Base-by-base conservation (phyloP, 2,888 invertebrate genomes). In the Synanthedon formicaeformis region DNA sequence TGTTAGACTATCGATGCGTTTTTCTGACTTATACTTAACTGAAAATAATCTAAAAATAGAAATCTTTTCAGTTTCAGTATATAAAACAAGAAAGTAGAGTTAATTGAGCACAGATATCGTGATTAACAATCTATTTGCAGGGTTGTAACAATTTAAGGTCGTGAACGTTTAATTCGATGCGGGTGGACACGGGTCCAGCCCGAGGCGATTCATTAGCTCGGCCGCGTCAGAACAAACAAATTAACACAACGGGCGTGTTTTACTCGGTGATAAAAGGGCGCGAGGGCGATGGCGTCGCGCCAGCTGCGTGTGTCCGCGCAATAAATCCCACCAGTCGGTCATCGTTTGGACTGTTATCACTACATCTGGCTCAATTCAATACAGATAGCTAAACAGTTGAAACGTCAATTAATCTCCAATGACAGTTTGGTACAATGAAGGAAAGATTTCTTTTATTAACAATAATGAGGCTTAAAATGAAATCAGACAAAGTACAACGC, bases 191-290 rank as follows among this genome's bases (percentile, higher is more conserved):
- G 83, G 85, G 82, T 82, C 75, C 67, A 73, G 76, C 81, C 75
- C 66, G 75, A 69, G 79, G 83, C 84, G 78, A 85, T 87, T 87
- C 86, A 87, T 87, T 87, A 86, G 81, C 70, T 74, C 73, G 73
- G 72, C 73, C 82, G 84, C 79, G 81, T 82, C 77, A 81, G 80
- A 79, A 78, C 83, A 87, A 86, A 87, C 87, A 86, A 87, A 86
- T 87, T 87, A 86, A 84, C 84, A 68, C 77, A 74, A 73, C 78
- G 79, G 81, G 71, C 80, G 71, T 80, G 81, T 85, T 85, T 80
- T 81, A 83, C 75, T 73, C 75, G 71, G 80, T 75, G 81, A 83
- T 82, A 83, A 83, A 84, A 85, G 84, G 80, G 54, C 53, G 55
- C 52, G 50, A 40, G 55, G 79, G 76, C 81, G 70, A 69, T 70